Base-by-base conservation (phyloP, 2,113 vertebrate species). In the Mustelus asterias region DNA sequence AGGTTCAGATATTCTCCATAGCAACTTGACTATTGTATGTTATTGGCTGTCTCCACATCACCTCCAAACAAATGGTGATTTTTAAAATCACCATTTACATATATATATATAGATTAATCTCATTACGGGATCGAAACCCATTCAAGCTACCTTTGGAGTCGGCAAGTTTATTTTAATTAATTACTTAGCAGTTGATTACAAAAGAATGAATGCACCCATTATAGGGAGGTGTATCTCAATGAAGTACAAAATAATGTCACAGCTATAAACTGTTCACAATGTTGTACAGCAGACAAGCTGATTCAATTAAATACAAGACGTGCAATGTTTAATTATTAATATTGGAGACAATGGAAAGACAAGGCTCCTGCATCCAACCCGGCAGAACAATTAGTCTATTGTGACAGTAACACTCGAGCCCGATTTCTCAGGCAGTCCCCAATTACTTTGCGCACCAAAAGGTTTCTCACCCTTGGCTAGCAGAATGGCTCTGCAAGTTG, bases 301-400 rank as follows among this genome's bases (percentile, higher is more conserved):
- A 95, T 95, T 95, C 67, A 95, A 72, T 95, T 95, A 72, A 72
- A 48, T 95, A 95, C 94, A 95, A 72, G 69, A 67, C 33, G 24
- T 41, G 13, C 44, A 93, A 95, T 76, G 67, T 95, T 72, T 48
- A 72, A 26, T 95, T 95, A 72, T 69, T 95, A 95, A 95, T 95
- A 95, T 33, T 95, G 72, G 26, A 95, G 67, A 95, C 69, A 95
- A 48, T 72, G 67, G 37, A 94, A 94, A 94, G 93, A 72, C 94
- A 48, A 95, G 94, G 48, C 54, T 48, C 67, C 69, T 95, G 44
- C 26, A 54, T 72, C 41, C 33, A 95, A 76, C 67, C 33, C 26
- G 18, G 41, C 41, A 72, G 44, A 95, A 95, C 94, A 95, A 95
- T 95, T 95, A 95, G 94, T 76, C 41, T 29, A 20, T 26, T 54